phyloP scores from a whole-genome alignment of 2,113 vertebrate species.

The Balaeniceps rex region DNA sequence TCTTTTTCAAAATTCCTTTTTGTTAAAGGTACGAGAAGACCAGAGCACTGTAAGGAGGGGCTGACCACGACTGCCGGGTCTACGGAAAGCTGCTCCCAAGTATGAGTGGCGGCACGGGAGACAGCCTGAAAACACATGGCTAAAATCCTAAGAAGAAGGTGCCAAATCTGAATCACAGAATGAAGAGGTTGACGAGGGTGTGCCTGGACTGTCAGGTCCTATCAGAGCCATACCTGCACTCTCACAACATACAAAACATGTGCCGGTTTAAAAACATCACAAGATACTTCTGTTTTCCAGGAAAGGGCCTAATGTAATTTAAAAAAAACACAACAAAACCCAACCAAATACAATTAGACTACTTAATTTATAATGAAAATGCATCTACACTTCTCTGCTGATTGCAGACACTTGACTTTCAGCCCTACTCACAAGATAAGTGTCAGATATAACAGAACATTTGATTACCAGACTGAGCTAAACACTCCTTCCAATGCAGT shows the following conservation, averaged over 20 bases:
- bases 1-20: neutral
- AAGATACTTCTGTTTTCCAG: neutral
- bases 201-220: neutral
- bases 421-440: neutral
- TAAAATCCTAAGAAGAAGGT: neutral
- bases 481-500: neutral
- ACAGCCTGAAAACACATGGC: neutral
- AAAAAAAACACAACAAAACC: neutral
- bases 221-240: neutral
- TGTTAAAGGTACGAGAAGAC: neutral
- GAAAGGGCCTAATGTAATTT: neutral
- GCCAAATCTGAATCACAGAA: neutral
- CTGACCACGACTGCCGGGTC: fast-evolving
- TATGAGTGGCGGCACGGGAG: neutral
- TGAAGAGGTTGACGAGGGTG: neutral
- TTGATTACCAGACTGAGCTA: neutral
- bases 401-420: slow-evolving; percentile 46
- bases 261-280: neutral
- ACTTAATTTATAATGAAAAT: slow-evolving; percentile 26
- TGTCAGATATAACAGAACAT: neutral
- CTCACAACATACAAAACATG: neutral
- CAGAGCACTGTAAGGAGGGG: neutral
- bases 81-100: neutral
- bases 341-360: slow-evolving; percentile 20
- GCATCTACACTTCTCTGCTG: neutral